A percentile compares a stretch with the other conserved stretches of the same genome.
phyloP scores from a whole-genome alignment of 2,797 vertebrate species.

The Halcyon leucocephala region DNA sequence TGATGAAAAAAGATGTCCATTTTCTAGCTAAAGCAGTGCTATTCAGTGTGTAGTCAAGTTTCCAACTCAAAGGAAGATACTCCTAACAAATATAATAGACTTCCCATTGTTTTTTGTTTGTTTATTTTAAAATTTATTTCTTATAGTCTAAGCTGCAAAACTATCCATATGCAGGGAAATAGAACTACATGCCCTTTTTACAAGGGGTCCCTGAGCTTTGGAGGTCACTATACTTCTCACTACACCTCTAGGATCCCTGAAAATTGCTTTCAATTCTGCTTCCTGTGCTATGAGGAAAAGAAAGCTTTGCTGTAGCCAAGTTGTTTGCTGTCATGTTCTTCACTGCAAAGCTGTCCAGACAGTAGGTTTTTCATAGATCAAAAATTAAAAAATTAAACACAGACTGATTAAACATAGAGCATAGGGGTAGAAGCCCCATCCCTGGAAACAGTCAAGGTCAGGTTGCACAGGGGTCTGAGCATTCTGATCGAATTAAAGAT shows the following conservation, averaged over 20 bases:
- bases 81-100: neutral
- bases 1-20: neutral
- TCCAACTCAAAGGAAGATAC: neutral
- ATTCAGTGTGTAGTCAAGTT: neutral
- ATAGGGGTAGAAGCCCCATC: neutral
- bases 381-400: neutral
- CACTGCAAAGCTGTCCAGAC: neutral
- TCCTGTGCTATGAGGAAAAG: neutral
- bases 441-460: neutral
- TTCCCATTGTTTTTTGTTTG: neutral
- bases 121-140: neutral
- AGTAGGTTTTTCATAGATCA: neutral
- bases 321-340: neutral
- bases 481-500: neutral
- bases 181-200: neutral
- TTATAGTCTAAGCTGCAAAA: neutral
- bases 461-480: neutral
- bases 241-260: neutral
- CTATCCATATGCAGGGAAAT: neutral
- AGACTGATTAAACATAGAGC: neutral
- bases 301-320: neutral
- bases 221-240: neutral
- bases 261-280: neutral
- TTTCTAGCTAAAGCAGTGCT: neutral
- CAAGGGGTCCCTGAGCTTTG: rapidly evolving